Percentiles rank a stretch among this genome's conserved stretches.
phyloP scores from a whole-genome alignment of 2,888 invertebrate genomes.

The Diarsia dahlii region DNA sequence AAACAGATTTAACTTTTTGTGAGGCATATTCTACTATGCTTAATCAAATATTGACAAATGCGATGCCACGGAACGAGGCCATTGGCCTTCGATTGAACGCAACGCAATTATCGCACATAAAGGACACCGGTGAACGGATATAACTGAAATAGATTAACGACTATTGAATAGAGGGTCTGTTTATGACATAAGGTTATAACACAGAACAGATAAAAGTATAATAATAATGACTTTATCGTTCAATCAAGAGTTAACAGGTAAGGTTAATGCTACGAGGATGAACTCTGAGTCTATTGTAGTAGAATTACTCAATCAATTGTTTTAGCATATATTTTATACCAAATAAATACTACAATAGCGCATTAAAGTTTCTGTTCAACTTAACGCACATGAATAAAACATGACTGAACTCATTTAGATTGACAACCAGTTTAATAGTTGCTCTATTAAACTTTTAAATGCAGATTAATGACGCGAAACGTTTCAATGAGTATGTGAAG shows the following conservation, averaged over 20 bases:
- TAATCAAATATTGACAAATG: slow-evolving; percentile 79
- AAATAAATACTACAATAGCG: slow-evolving; percentile 48
- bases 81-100: slow-evolving; percentile 71
- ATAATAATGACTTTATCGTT: slow-evolving; percentile 14
- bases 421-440: slow-evolving; percentile 59
- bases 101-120: slow-evolving; percentile 69
- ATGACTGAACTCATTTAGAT: slow-evolving; percentile 66
- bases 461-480: slow-evolving; percentile 63
- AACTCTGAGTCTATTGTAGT: slow-evolving; percentile 66
- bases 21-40: slow-evolving; percentile 72
- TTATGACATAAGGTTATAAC: slow-evolving; percentile 16
- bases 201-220: too few species aligned
- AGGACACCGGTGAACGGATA: slow-evolving; percentile 75
- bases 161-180: slow-evolving; percentile 52
- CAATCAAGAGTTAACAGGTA: slow-evolving; percentile 63
- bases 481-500: slow-evolving; percentile 62
- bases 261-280: slow-evolving; percentile 63
- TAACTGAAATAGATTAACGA: slow-evolving; percentile 73
- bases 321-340: slow-evolving; percentile 50
- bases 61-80: slow-evolving; percentile 74
- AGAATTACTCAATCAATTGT: slow-evolving; percentile 62
- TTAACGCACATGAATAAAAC: slow-evolving; percentile 68
- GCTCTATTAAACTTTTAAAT: slow-evolving; percentile 65
- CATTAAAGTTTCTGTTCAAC: slow-evolving; percentile 66
- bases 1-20: slow-evolving; percentile 70